phyloP scores from a whole-genome alignment of 2,888 invertebrate genomes.

The Netelia fuscicornis region DNA sequence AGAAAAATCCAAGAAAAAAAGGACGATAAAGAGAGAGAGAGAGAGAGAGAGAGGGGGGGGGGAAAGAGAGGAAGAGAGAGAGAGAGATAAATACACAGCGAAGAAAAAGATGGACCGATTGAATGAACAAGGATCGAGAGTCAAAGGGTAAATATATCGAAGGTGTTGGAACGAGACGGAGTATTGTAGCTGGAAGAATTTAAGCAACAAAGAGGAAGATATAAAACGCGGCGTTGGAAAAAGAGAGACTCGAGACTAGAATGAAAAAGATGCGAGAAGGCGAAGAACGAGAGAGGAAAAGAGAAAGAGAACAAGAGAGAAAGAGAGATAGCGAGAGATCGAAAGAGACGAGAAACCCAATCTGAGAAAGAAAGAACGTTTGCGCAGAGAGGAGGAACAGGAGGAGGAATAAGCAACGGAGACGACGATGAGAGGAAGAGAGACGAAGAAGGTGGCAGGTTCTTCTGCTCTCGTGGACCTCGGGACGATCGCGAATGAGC shows the following conservation, averaged over 20 bases:
- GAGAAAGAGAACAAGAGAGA: conserved; percentile 6
- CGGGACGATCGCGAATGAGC: conserved; percentile 62
- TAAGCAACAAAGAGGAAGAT: conserved; percentile 49
- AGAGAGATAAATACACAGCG: neutral
- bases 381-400: conserved; percentile 37
- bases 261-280: neutral
- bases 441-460: conserved; percentile 70
- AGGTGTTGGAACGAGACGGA: conserved; percentile 50
- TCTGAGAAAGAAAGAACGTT: conserved; percentile 16
- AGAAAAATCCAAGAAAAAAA: conserved; percentile 20
- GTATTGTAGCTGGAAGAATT: conserved; percentile 50
- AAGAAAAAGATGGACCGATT: conserved; percentile 41
- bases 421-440: conserved; percentile 39
- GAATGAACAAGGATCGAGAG: conserved; percentile 47
- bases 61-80: neutral
- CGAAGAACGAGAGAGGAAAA: neutral
- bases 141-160: neutral
- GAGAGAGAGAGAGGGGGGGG: neutral
- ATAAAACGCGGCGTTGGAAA: conserved; percentile 18
- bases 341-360: conserved; percentile 44
- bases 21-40: neutral
- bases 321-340: neutral
- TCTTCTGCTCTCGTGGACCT: conserved; percentile 73
- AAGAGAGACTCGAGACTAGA: conserved; percentile 22
- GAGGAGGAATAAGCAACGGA: conserved; percentile 45